Conservation (phyloP, 1,140 invertebrate species). For the Rhagoletis zephyria region DNA sequence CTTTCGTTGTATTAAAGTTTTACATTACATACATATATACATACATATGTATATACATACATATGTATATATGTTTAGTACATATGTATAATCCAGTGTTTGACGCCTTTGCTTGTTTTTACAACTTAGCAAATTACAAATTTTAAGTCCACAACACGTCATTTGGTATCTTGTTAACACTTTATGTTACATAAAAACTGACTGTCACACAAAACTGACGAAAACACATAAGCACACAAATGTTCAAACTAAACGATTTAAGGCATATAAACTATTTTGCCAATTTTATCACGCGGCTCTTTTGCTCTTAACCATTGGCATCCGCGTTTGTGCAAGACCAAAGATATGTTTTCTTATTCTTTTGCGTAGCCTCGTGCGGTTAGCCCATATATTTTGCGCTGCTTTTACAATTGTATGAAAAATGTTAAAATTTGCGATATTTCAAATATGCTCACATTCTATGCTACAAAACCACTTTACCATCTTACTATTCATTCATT, state of each 20-base stretch:
- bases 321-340: neutral
- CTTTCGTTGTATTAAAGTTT: too few species aligned
- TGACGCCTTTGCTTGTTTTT: conserved; percentile 19
- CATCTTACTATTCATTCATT: neutral
- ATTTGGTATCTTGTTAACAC: conserved; percentile 52
- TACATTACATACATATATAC: too few species aligned
- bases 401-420: too few species aligned
- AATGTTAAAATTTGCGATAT: conserved; percentile 46
- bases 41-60: too few species aligned
- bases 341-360: neutral
- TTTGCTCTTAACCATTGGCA: conserved; percentile 10
- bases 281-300: conserved; percentile 17
- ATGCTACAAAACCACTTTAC: conserved; percentile 34
- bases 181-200: conserved; percentile 13
- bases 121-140: conserved; percentile 34
- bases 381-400: neutral
- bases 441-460: conserved; percentile 47
- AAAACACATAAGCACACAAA: neutral
- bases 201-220: neutral
- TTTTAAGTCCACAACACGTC: conserved; percentile 51
- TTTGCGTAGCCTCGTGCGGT: too few species aligned
- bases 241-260: neutral
- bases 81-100: too few species aligned
- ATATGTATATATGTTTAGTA: too few species aligned
- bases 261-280: neutral